phyloP scores from a whole-genome alignment of 2,113 vertebrate genomes.

The Megaceryle torquata region DNA sequence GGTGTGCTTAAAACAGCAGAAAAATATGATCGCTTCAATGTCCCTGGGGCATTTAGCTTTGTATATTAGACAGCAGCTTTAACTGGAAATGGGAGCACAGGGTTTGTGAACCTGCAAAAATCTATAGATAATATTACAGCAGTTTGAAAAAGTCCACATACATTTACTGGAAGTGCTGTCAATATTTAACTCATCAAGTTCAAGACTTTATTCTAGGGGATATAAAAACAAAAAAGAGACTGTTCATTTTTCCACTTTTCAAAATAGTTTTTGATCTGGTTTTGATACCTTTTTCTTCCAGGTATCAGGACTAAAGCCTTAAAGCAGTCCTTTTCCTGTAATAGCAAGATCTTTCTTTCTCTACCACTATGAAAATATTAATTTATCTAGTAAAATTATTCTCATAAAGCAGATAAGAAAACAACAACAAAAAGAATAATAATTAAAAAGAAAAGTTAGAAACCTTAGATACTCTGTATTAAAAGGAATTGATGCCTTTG shows the following conservation, averaged over 20 bases:
- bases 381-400: not conserved
- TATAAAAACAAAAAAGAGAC: not conserved
- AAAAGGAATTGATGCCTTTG: not conserved
- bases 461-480: not conserved
- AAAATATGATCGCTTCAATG: slow-evolving; percentile 26
- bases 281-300: not conserved
- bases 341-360: not conserved
- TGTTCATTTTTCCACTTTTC: not conserved
- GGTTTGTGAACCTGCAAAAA: slow-evolving; percentile 41
- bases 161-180: not conserved
- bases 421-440: too few relatives aligned
- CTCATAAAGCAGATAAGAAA: not conserved
- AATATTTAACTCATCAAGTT: not conserved
- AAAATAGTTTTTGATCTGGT: not conserved
- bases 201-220: not conserved
- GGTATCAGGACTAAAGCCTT: not conserved
- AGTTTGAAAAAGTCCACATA: not conserved
- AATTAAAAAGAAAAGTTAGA: not conserved
- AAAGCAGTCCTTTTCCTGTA: not conserved
- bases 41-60: slow-evolving; percentile 30
- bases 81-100: not conserved
- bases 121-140: slow-evolving; percentile 31
- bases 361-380: not conserved
- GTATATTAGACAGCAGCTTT: slow-evolving; percentile 39
- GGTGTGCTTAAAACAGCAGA: slow-evolving; percentile 53